Evolutionary conservation across 2,888 invertebrate species (phyloP), one percentile per base, ranked within the genome.

Genomic region (Melanchra persicariae): DNA sequence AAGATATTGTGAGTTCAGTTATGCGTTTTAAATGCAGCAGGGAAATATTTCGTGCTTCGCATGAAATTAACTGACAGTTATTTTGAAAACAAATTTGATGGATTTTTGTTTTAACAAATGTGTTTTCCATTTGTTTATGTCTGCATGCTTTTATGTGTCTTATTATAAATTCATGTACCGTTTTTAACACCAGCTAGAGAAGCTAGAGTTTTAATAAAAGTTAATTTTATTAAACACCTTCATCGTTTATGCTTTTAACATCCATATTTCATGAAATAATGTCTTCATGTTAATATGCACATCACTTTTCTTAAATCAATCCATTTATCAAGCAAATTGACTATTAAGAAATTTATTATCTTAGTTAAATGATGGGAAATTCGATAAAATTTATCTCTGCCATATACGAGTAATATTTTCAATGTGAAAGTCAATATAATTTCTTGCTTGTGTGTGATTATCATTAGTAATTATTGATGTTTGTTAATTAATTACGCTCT

Each of bases 231-330:
- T 65, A 40, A 37, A 49, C 9, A 17, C 26, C 43, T 58, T n/a
- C n/a, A 22, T 6, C 26, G 9, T 54, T 43, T 64, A 63, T 52
- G 17, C 34, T 22, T 2, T 66, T 58, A 55, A 22, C 55, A 54
- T 52, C 65, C 30, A 66, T 52, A 59, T 71, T 78, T 59, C n/a
- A 52, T 30, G n/a, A 61, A 40, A 47, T 61, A 55, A 49, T 68
- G 55, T 59, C 59, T 66, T 59, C 45, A 37, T 65, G 65, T 72
- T n/a, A n/a, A n/a, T 74, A 67, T 26, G 54, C 45, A 55, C 67
- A 49, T 66, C 9, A 79, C 68, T 79, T 74, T 83, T 52, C 54
- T 55, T 68, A 70, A 79, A 54, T 52, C 64, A 74, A 62, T 79
- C 10, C 2, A 12, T 49, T 66, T 30, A 63, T 43, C 19, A 47